phyloP scores from a whole-genome alignment of 2,888 invertebrate genomes.

The Perizoma flavofasciatum region DNA sequence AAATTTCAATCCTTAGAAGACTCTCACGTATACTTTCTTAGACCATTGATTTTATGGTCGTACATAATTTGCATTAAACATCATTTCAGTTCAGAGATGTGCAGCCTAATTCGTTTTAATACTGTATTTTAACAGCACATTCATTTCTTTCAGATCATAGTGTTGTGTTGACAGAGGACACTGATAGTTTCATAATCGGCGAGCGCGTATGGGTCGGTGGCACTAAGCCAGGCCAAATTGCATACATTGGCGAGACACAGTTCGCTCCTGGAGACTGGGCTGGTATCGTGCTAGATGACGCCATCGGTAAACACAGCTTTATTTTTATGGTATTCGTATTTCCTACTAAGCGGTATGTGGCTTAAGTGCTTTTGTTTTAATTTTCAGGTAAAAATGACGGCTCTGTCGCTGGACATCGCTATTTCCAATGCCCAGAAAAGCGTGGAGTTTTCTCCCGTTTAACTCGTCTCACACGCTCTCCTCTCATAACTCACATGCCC shows the following conservation, averaged over 20 bases:
- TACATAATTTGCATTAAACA: slow-evolving; percentile 1
- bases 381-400: slow-evolving; percentile 97
- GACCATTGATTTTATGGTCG: slow-evolving; percentile 9
- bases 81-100: neutral
- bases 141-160: slow-evolving; percentile 88
- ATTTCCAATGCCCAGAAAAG: slow-evolving; percentile 96
- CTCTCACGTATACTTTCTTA: slow-evolving; percentile 46
- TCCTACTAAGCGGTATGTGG: neutral
- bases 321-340: neutral
- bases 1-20: slow-evolving; percentile 48
- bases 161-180: slow-evolving; percentile 92
- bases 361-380: slow-evolving; percentile 9
- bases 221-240: slow-evolving; percentile 95
- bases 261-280: slow-evolving; percentile 99
- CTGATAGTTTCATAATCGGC: slow-evolving; percentile 98
- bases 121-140: slow-evolving; percentile 3
- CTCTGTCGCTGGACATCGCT: slow-evolving; percentile 94
- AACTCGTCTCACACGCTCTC: slow-evolving; percentile 91
- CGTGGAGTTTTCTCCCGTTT: slow-evolving; percentile 97
- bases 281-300: slow-evolving; percentile 97
- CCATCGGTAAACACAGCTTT: slow-evolving; percentile 87
- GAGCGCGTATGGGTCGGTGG: slow-evolving; percentile 97
- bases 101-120: neutral
- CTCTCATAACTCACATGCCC: slow-evolving; percentile 82
- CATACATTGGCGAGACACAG: slow-evolving; percentile 97